phyloP scores from a whole-genome alignment of 2,888 invertebrate genomes.

The Achlya flavicornis region DNA sequence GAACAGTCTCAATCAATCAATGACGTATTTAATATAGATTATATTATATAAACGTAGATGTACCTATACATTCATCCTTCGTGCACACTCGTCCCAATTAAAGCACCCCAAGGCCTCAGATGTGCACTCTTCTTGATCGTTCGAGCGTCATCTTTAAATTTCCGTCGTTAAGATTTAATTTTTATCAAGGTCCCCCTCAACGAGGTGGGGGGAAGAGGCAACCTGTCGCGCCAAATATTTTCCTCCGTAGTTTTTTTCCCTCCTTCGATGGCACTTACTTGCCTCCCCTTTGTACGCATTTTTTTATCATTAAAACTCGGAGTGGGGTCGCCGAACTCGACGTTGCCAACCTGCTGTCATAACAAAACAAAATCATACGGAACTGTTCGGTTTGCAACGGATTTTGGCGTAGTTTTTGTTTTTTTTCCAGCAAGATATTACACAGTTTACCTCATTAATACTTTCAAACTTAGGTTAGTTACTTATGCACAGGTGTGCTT shows the following conservation, averaged over 20 bases:
- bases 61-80: constrained; percentile 34
- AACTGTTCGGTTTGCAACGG: constrained; percentile 60
- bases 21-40: neutral
- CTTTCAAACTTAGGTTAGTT: too few relatives aligned
- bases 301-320: constrained; percentile 83
- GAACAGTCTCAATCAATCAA: constrained; percentile 29
- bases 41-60: neutral
- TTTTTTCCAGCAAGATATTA: too few relatives aligned
- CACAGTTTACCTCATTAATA: neutral
- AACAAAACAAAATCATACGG: constrained; percentile 79
- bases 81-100: constrained; percentile 77
- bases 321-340: constrained; percentile 82
- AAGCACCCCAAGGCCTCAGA: constrained; percentile 78
- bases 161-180: constrained; percentile 85
- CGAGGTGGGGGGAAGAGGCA: constrained; percentile 55
- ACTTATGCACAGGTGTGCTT: neutral
- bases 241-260: constrained; percentile 83
- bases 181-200: constrained; percentile 72
- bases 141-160: constrained; percentile 84
- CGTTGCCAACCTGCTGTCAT: constrained; percentile 81
- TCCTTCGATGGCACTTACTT: constrained; percentile 82
- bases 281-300: constrained; percentile 82
- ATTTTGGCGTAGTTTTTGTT: constrained; percentile 33
- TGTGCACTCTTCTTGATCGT: constrained; percentile 83
- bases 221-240: constrained; percentile 85